Base-by-base conservation (phyloP, 2,888 invertebrate species). In the Ornithoptera alexandrae region DNA sequence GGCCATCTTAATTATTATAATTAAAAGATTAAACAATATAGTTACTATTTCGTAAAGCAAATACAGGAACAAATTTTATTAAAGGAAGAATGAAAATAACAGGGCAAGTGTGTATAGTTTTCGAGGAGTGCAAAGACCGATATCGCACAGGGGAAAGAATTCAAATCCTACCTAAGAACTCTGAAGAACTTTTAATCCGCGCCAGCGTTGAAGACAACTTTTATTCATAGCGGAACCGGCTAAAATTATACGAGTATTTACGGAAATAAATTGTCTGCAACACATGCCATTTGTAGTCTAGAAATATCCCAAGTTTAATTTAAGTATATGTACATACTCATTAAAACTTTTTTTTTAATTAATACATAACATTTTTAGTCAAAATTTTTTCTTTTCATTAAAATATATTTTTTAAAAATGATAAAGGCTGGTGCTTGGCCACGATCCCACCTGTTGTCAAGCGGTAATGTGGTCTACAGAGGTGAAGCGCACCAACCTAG, bases 81-180 rank as follows among this genome's bases (percentile, higher is more conserved):
- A 62, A 62, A 20, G 36, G 57, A n/a, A 50, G 50, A 50, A 24
- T 42, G 57, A 42, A 65, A 59, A 59, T 59, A 59, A 64, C 46
- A 15, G 15, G 10, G 24, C 17, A 42, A 69, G 65, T 57, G 20
- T 57, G 20, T 72, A 72, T 71, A 72, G 66, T 69, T 72, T 74
- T 66, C 72, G 69, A 72, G 72, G 75, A 76, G 75, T 75, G 75
- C 62, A 72, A 75, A 74, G 71, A 69, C 70, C 75, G 76, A 76
- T 77, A 77, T 78, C 75, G 72, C 71, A 71, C 73, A 72, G 71
- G 73, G 72, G 72, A 72, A 72, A 71, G 73, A 77, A 75, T 77
- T 75, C 75, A 72, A 75, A 74, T 74, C 72, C 74, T 73, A 68
- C 69, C 74, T 71, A 75, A 74, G 72, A 74, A 72, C 72, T 71